phyloP scores from a whole-genome alignment of 1,140 invertebrate species.

The Drosophila setifemur region DNA sequence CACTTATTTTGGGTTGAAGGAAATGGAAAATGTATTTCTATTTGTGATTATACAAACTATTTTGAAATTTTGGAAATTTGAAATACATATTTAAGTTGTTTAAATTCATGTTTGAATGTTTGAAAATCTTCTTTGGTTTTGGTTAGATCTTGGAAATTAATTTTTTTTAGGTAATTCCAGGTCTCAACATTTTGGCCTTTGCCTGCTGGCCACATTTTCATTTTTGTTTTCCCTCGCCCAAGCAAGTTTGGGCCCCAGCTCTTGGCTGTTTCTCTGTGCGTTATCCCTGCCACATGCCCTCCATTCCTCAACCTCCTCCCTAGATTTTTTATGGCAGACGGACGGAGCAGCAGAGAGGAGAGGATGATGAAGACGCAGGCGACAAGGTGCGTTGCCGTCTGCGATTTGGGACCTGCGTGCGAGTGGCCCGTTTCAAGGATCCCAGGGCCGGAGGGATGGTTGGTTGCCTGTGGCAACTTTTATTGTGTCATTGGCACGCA shows the following conservation, averaged over 20 bases:
- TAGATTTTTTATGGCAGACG: constrained; percentile 55
- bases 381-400: constrained; percentile 57
- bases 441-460: not conserved
- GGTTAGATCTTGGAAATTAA: no score
- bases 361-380: constrained; percentile 27
- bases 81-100: no score
- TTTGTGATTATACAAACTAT: no score
- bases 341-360: no score
- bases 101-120: no score
- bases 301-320: not conserved
- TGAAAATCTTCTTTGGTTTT: no score
- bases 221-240: constrained; percentile 24
- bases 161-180: no score
- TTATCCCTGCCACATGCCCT: constrained; percentile 14
- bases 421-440: constrained; percentile 63
- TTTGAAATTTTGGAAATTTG: no score
- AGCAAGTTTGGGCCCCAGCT: not conserved
- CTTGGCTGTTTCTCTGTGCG: constrained; percentile 6
- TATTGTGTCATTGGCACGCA: constrained; percentile 73
- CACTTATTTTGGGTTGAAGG: no score
- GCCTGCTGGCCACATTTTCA: constrained; percentile 22
- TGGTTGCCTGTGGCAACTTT: constrained; percentile 56
- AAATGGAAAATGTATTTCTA: no score
- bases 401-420: constrained; percentile 49
- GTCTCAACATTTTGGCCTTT: no score